Conservation (phyloP, 2,113 vertebrate genomes). For the Tragelaphus imberbis region DNA sequence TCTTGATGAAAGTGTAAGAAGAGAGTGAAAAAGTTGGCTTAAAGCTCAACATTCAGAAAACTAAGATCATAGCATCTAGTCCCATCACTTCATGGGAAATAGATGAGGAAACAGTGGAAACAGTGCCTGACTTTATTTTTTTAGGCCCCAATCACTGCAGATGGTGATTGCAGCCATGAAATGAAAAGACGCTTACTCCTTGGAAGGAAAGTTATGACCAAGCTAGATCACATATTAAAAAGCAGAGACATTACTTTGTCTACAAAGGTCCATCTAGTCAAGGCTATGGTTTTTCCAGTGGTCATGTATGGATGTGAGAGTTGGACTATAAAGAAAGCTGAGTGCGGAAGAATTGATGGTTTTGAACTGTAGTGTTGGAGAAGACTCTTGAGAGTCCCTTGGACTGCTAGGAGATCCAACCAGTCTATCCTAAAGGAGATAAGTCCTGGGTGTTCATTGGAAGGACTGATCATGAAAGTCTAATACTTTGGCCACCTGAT, state of each 20-base stretch:
- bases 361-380: background rate
- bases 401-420: background rate
- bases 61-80: background rate
- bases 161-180: background rate
- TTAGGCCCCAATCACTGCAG: background rate
- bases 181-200: background rate
- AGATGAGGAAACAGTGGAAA: background rate
- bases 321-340: background rate
- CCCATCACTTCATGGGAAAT: background rate
- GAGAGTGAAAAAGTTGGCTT: background rate
- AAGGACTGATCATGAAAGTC: background rate
- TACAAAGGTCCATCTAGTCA: background rate
- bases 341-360: background rate
- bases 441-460: too few species aligned
- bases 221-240: background rate
- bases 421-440: background rate
- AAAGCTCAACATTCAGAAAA: background rate
- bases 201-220: background rate
- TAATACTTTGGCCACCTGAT: background rate
- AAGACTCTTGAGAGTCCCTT: background rate
- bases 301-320: background rate
- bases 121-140: background rate
- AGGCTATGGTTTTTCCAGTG: background rate
- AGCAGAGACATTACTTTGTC: background rate
- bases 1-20: background rate